A percentile compares a stretch with the other conserved stretches of the same genome.
Evolutionary conservation across 2,113 vertebrate species (phyloP).

Genomic region (Murina feae): DNA sequence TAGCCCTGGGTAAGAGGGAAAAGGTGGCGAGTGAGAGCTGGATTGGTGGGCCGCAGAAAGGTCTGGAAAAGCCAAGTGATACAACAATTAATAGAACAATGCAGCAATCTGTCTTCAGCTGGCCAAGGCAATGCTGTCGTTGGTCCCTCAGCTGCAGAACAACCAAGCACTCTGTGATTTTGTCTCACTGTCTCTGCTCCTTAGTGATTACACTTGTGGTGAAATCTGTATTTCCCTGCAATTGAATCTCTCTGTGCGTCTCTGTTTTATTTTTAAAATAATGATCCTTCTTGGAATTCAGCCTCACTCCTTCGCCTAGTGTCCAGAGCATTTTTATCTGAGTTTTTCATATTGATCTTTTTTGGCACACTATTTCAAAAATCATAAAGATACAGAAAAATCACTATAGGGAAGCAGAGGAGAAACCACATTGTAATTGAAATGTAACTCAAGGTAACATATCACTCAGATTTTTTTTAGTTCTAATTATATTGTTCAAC

Average conservation of each 20-base stretch:
- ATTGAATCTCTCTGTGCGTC: background rate
- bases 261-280: slow-evolving; percentile 45
- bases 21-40: slow-evolving; percentile 56
- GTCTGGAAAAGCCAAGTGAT: slow-evolving; percentile 69
- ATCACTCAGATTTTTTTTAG: background rate
- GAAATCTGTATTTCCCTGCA: slow-evolving; percentile 73
- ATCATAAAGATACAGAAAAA: background rate
- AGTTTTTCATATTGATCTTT: slow-evolving; percentile 42
- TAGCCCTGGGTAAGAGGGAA: slow-evolving; percentile 26
- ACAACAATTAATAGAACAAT: slow-evolving; percentile 77
- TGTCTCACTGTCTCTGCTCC: slow-evolving; percentile 61
- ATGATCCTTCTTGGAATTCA: slow-evolving; percentile 59
- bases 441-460: slow-evolving; percentile 19
- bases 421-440: background rate
- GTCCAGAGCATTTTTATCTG: slow-evolving; percentile 48
- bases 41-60: slow-evolving; percentile 69
- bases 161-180: slow-evolving; percentile 62
- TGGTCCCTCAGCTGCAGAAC: slow-evolving; percentile 67
- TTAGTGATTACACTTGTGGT: slow-evolving; percentile 55
- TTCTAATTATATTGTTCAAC: background rate
- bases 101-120: slow-evolving; percentile 72
- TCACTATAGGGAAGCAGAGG: background rate
- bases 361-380: slow-evolving; percentile 37
- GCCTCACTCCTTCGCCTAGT: slow-evolving; percentile 32
- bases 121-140: slow-evolving; percentile 73